Base-by-base conservation (phyloP, 2,797 vertebrate species). In the Tarsius wallacei region DNA sequence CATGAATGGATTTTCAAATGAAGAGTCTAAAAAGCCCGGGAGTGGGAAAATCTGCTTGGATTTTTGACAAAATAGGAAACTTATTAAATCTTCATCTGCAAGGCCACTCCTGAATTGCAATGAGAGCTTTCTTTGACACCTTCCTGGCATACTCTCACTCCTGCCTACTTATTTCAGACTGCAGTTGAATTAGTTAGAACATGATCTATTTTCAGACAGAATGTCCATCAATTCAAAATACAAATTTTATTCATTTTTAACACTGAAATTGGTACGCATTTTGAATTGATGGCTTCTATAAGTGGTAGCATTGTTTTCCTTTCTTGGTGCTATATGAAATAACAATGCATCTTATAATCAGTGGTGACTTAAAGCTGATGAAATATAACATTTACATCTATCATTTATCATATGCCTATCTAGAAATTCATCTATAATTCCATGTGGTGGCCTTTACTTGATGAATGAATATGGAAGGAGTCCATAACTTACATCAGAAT, bases 391-490 rank as follows among this genome's bases (percentile, higher is more conserved):
- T 86, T 78, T 85, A 28, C 66, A 68, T 31, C 88, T 91, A 13
- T 91, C 89, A 93, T 95, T 92, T 49, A 36, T 96, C 84, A 61
- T 55, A 24, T 16, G n/a, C 24, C 74, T 88, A 47, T 88, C 91
- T 87, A 93, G 77, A 74, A 94, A 96, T 82, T 95, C 86, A 90
- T 85, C 66, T 95, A 1, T 61, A 95, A 95, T 83, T 90, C 94
- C 42, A 31, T 10, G 22, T 77, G 16, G 17, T 90, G 77, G 88
- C 93, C 92, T 98, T 96, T 97, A 86, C 61, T 81, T 93, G 90
- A 93, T 78, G 31, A 96, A 97, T 90, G 90, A 76, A 33, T 31
- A 12, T 57, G 63, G 63, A 94, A 77, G 26, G 53, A 53, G 22
- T 70, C 26, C 63, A 82, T 96, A 95, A 96, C 66, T 95, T 93